Conservation (phyloP, 2,113 vertebrate genomes). For the Tonatia bakeri region DNA sequence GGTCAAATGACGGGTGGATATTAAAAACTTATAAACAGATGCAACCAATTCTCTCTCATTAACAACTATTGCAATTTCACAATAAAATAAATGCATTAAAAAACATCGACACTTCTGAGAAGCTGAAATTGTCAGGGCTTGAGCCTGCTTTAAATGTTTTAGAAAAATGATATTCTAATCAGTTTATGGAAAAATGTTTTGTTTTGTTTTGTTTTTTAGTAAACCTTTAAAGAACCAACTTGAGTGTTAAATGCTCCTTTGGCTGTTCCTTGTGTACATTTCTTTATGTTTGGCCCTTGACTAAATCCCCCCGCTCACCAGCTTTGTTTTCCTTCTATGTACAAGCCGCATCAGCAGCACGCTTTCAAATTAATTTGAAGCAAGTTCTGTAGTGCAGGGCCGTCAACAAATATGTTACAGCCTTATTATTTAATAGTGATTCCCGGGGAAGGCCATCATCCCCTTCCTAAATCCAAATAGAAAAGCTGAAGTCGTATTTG, state of each 20-base stretch:
- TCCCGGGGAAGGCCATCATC: slow-evolving; percentile 60
- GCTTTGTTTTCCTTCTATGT: slow-evolving; percentile 61
- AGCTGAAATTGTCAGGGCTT: not conserved
- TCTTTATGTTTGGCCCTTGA: slow-evolving; percentile 6
- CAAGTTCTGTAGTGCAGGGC: slow-evolving; percentile 51
- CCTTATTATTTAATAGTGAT: slow-evolving; percentile 73
- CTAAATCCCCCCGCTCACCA: not conserved
- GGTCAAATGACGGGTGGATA: slow-evolving; percentile 37
- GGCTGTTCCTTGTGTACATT: not conserved
- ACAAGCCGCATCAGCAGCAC: slow-evolving; percentile 54
- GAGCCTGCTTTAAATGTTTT: slow-evolving; percentile 20
- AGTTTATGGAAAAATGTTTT: not conserved
- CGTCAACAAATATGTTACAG: slow-evolving; percentile 71
- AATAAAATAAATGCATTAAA: slow-evolving; percentile 45
- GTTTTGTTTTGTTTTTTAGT: not conserved
- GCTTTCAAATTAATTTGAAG: slow-evolving; percentile 71
- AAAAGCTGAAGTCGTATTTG: slow-evolving; percentile 70
- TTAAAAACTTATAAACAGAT: slow-evolving; percentile 72
- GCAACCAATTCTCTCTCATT: slow-evolving; percentile 71
- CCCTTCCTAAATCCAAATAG: slow-evolving; percentile 68
- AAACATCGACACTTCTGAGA: not conserved
- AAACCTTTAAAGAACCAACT: slow-evolving; percentile 46
- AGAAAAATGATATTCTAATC: slow-evolving; percentile 1
- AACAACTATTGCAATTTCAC: slow-evolving; percentile 61
- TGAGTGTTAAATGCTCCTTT: slow-evolving; percentile 20